Percentiles rank a stretch among this genome's conserved stretches.
These are phyloP conservation scores for Alectura lathami DNA, from an alignment of 2,113 vertebrate genomes.

Conservation along the genomic window DNA sequence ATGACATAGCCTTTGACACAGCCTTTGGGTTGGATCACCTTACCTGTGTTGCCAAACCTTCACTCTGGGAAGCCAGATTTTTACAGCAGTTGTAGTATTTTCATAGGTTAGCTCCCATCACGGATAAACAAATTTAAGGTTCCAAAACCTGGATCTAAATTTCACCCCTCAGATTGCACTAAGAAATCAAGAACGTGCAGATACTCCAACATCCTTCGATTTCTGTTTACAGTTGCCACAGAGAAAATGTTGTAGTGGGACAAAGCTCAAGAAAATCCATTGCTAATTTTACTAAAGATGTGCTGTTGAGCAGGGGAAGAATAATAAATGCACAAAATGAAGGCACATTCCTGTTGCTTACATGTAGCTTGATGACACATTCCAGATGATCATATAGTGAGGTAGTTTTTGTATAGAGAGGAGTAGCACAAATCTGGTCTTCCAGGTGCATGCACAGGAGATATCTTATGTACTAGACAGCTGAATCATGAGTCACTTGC, in stretches of 20 bases:
- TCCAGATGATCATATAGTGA: too few species aligned
- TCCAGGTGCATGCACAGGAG: neutral
- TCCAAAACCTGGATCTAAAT: neutral
- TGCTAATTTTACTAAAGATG: neutral
- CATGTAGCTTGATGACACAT: neutral
- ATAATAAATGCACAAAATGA: neutral
- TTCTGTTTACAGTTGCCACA: neutral
- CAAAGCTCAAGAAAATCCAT: neutral
- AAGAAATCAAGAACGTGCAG: neutral
- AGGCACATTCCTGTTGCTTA: neutral
- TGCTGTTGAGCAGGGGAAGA: neutral
- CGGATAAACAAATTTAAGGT: neutral
- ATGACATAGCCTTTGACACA: neutral
- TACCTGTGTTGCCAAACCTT: neutral
- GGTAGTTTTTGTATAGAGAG: neutral
- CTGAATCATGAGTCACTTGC: neutral
- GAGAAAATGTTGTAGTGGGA: neutral
- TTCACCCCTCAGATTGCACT: neutral
- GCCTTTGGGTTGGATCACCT: neutral
- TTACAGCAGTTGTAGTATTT: neutral
- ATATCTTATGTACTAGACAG: neutral
- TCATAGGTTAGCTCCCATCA: neutral
- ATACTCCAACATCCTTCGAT: neutral
- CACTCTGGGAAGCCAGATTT: neutral
- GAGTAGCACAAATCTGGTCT: neutral